Base-by-base conservation (phyloP, 2,797 vertebrate genomes). In the Tenualosa thibaudeaui region DNA sequence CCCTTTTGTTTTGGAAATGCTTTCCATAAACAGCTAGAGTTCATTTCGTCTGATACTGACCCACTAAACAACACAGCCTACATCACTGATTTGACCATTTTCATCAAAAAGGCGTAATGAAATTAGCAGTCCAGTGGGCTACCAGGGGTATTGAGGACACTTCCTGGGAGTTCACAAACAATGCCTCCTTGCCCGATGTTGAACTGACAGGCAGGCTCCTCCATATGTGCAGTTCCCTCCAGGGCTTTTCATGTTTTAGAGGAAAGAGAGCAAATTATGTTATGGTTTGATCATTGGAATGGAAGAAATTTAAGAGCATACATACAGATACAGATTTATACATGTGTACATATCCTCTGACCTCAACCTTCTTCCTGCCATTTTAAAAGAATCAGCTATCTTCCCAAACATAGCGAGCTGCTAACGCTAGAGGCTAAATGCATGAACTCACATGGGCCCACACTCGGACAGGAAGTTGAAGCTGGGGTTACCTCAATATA, bases 251-350 rank as follows among this genome's bases (percentile, higher is more conserved):
- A 10, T 78, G 17, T 22, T 46, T 46, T 46, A 78, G 71, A 46
- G 71, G 40, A 78, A 78, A 78, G 40, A 78, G 71, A 78, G 71
- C 71, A 46, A 78, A 78, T 78, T 78, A 78, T 78, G 71, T 78
- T 78, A 78, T 43, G 71, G 71, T 78, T 78, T 78, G 71, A 46
- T 78, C 71, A 78, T 40, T 78, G 71, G 15, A 78, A 78, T 78
- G 71, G 71, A 78, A 78, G 71, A n/a, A 46, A 78, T 78, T 78
- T 78, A 78, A 78, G 71, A 78, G 37, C 71, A 78, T 78, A 78
- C 43, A 2, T 78, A 22, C 37, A 71, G 40, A 37, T 75, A 7
- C 37, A 19, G 71, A 78, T 78, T 78, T 78, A 78, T 78, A 78
- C 71, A 78, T 46, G 71, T 78, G 71, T 46, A 78, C 71, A 78